phyloP scores from a whole-genome alignment of 2,113 vertebrate genomes.

The Canis aureus region DNA sequence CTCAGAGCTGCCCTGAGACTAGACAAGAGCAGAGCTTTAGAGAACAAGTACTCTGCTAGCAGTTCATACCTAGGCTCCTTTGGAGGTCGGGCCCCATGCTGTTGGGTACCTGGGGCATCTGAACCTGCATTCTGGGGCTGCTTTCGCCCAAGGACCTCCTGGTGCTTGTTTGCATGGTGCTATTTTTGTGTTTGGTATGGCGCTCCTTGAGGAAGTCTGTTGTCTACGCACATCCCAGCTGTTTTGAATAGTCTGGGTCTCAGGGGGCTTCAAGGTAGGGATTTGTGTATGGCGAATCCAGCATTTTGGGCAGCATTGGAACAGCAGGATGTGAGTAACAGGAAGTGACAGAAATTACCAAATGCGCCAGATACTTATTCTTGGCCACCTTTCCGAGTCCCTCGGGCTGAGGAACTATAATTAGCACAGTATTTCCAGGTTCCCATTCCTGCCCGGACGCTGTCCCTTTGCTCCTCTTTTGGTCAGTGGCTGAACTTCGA shows the following conservation, averaged over 20 bases:
- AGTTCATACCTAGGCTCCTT: accelerated
- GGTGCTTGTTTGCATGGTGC: neutral
- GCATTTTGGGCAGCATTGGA: slow-evolving; percentile 72
- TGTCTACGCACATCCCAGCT: slow-evolving; percentile 46
- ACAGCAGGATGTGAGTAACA: slow-evolving; percentile 88
- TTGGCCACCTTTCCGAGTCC: slow-evolving; percentile 77
- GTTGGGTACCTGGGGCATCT: neutral
- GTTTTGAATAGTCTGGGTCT: slow-evolving; percentile 66
- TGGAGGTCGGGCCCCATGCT: accelerated
- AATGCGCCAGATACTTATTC: slow-evolving; percentile 75
- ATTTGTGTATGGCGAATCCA: slow-evolving; percentile 26
- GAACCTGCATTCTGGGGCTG: neutral
- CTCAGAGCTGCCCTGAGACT: neutral
- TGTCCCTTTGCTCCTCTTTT: slow-evolving; percentile 40
- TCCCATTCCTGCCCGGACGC: neutral
- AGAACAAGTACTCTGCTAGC: neutral
- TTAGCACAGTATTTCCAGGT: slow-evolving; percentile 78
- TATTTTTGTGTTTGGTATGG: neutral
- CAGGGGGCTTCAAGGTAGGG: slow-evolving; percentile 61
- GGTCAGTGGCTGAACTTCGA: neutral
- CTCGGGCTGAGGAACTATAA: slow-evolving; percentile 77
- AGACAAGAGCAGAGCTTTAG: neutral
- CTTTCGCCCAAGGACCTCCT: neutral
- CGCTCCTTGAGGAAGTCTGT: slow-evolving; percentile 54
- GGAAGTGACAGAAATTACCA: slow-evolving; percentile 84